Evolutionary conservation across 2,797 vertebrate species (phyloP).

Genomic region (Propithecus deckenii): DNA sequence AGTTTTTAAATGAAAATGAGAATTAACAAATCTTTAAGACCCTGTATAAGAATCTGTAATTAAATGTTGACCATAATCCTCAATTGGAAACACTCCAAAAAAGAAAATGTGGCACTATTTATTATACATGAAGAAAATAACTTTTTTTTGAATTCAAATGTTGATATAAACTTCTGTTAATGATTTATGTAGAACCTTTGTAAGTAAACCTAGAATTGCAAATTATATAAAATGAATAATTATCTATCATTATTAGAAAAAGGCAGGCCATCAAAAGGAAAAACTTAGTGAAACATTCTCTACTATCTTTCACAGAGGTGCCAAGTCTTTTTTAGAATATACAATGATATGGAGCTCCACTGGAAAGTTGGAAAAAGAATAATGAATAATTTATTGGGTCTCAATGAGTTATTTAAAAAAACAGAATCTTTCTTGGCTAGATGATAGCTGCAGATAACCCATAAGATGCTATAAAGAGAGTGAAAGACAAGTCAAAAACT

Average conservation of each 20-base stretch:
- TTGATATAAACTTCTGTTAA: not conserved
- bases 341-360: not conserved
- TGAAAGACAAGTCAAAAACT: not conserved
- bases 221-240: not conserved
- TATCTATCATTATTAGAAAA: not conserved
- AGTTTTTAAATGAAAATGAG: conserved; percentile 13
- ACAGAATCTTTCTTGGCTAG: not conserved
- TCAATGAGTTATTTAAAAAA: not conserved
- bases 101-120: not conserved
- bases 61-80: not conserved
- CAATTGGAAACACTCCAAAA: not conserved
- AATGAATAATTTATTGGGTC: not conserved
- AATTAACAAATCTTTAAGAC: not conserved
- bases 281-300: not conserved
- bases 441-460: not conserved
- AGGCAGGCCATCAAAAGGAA: not conserved
- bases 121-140: not conserved
- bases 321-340: not conserved
- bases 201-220: not conserved
- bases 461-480: not conserved
- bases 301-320: not conserved
- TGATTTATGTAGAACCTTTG: not conserved
- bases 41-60: not conserved
- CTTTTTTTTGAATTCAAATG: not conserved
- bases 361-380: not conserved